A percentile compares a stretch with the other conserved stretches of the same genome.
Evolutionary conservation across 1,140 invertebrate genomes (phyloP).

Genomic region (Oryctes rhinoceros): DNA sequence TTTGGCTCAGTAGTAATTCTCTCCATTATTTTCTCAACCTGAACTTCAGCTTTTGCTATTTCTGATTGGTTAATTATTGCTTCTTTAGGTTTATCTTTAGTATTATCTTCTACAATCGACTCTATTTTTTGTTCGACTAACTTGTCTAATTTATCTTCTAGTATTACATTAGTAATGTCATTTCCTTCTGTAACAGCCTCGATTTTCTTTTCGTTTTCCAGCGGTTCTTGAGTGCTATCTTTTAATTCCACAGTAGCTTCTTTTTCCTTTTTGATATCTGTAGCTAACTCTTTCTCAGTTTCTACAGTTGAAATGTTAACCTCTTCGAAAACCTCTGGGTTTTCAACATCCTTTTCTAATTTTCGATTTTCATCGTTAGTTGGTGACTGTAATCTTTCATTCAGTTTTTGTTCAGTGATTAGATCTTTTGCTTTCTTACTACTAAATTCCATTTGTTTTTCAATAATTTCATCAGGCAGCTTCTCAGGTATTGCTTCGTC

Average conservation of each 20-base stretch:
- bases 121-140: background rate
- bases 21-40: no score
- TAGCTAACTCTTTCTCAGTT: background rate
- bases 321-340: background rate
- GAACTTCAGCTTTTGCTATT: background rate
- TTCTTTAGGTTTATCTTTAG: background rate
- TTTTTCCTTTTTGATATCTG: background rate
- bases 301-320: background rate
- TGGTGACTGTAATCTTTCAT: background rate
- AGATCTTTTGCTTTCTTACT: background rate
- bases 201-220: background rate
- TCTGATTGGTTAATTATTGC: background rate
- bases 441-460: background rate
- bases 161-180: background rate
- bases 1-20: background rate
- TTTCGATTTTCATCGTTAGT: background rate
- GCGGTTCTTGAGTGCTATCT: background rate
- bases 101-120: background rate
- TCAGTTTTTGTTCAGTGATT: background rate
- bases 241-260: background rate
- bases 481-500: background rate
- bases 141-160: background rate
- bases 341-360: conserved; percentile 20
- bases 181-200: background rate
- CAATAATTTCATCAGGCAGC: conserved; percentile 6